Evolutionary conservation across 2,888 invertebrate genomes (phyloP), one percentile per base, ranked within the genome.

Genomic region (Mamestra brassicae): DNA sequence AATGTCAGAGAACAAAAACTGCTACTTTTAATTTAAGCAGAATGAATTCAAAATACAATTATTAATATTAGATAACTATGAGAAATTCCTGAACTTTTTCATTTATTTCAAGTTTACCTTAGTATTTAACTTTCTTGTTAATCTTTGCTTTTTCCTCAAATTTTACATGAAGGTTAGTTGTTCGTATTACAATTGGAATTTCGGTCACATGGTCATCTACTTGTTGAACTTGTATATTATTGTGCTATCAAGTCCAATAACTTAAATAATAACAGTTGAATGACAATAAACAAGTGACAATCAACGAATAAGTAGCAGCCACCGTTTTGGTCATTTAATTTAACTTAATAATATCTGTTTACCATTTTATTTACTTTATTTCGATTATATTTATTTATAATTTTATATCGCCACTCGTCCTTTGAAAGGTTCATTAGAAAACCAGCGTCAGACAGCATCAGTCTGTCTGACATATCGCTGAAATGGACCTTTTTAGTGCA

Each of bases 171-270:
- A 73, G 78, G 73, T 64, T 52, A 52, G 2, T 58, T 50, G 67
- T 63, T 42, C n/a, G 17, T 50, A 36, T 60, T 60, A 60, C 38
- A 63, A 69, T 65, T 45, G 60, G 11, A 70, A 63, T 57, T 34
- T 57, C 10, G 65, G 54, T 45, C 52, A 58, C 36, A 58, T n/a
- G 78, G 68, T 17, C 69, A 8, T 36, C 42, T 2, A 58, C 57
- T 65, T 11, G 66, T 11, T 52, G 64, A 68, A 68, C 70, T 78
- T 67, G 63, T 52, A 54, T 47, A 42, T 47, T 67, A 10, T 13
- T 45, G 15, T 42, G 5, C 8, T 71, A 8, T n/a, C n/a, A 55
- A 62, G 26, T 45, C 36, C 26, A 52, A 52, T 64, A 50, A 26
- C 6, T 52, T 63, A 36, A 38, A 65, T 47, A 62, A 45, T 13